Base-by-base conservation (phyloP, 1,140 invertebrate genomes). In the Andrena cerasifolii region DNA sequence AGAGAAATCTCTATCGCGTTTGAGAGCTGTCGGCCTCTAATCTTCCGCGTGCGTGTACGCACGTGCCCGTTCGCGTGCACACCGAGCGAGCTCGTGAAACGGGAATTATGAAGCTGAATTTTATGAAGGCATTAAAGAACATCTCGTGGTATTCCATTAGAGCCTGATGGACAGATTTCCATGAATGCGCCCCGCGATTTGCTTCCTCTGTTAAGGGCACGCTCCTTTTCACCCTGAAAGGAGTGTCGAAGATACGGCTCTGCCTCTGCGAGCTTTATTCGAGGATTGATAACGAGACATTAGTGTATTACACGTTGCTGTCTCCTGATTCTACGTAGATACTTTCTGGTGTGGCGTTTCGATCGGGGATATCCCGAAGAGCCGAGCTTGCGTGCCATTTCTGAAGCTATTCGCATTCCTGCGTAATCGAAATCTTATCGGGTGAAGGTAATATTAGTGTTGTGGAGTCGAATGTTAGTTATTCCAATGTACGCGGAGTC, bases 41-140 rank as follows among this genome's bases (percentile, higher is more conserved):
- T 83, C 80, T 79, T 67, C 66, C 1, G 33, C 67, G 53, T 40
- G 40, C 65, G 71, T 49, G 24, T 12, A 12, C 12, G 24, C 10
- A 2, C 26, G 79, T n/a, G 47, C 65, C 63, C 36, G 36, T 3
- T 8, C 7, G 31, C 28, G 26, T 18, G 62, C 21, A 59, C 43
- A 40, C 14, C 26, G 18, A 16, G 51, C 18, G 54, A 59, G 24
- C 54, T 45, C 49, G 59, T 63, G 63, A 63, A 72, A 72, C 58
- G 53, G 47, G 80, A 79, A 79, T 83, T 79, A 81, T 65, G 61
- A 81, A 66, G 26, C 58, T 45, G 82, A 81, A 81, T 84, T 85
- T 85, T 73, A 85, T 79, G 82, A 83, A 81, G 82, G 79, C 76
- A 85, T 83, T 83, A 83, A 86, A 82, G 79, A 84, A 81, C 78